Evolutionary conservation across 2,888 invertebrate genomes (phyloP), one percentile per base, ranked within the genome.

Genomic region (Invenusta paracnida): DNA sequence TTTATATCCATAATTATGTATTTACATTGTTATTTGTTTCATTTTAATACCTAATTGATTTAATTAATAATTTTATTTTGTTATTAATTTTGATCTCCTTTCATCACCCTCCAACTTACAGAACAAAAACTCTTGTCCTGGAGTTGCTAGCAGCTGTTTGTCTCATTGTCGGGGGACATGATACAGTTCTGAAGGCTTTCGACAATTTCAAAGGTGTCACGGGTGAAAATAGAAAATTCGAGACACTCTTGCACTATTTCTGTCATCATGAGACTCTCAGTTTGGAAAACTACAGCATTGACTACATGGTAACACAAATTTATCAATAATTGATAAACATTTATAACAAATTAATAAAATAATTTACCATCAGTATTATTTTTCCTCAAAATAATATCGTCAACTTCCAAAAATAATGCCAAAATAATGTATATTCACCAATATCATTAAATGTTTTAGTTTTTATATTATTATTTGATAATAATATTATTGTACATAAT

Each of bases 141-240:
- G 97, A 98, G 91, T 93, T 98, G 85, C 93, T 98, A 86, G 97
- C 97, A 0, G 97, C 97, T 87, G 96, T 98, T 89, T 98, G 97
- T 91, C 93, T 97, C 88, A 96, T 98, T 85, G 96, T 97, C 92
- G 97, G 97, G 29, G 97, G 97, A 28, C 97, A 98, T 90, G 96
- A 96, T 92, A 96, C 97, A 89, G 97, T 98, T 88, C 93, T 97
- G 84, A 94, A 95, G 0, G 96, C 97, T 0, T 98, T 98, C 91
- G 96, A 97, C 91, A 96, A 96, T 92, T 97, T 98, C 92, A 96
- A 97, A 92, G 95, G 95, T 92, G 94, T 83, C 30, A 85, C 82
- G 87, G 88, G 88, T 88, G 97, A 98, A 90, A 93, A 94, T 88
- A 93, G 90, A 30, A 93, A 97, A 90, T 98, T 98, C 92, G 95